Evolutionary conservation across 2,113 vertebrate species (phyloP).

Genomic region (Hippoglossus stenolepis): DNA sequence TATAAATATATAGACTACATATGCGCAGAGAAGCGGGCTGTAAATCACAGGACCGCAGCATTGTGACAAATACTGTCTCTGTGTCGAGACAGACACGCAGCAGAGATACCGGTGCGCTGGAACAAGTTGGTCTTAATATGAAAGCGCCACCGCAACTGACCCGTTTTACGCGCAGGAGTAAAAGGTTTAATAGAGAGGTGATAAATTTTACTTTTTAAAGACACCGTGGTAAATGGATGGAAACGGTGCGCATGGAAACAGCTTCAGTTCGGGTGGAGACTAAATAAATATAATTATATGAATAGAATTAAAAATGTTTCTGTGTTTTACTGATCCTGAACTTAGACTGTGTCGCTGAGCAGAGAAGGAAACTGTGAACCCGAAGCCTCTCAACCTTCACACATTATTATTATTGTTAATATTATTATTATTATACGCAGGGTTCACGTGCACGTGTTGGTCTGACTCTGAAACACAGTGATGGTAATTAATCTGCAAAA

Average conservation of each 20-base stretch:
- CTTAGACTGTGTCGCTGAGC: too few species aligned
- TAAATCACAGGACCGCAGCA: constrained; percentile 30
- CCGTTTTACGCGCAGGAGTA: constrained; percentile 40
- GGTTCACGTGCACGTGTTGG: too few species aligned
- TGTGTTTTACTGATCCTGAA: too few species aligned
- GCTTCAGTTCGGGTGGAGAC: neutral
- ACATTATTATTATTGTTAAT: too few species aligned
- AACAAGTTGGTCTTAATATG: constrained; percentile 7
- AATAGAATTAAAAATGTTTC: neutral
- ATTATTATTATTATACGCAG: too few species aligned
- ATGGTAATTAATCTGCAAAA: too few species aligned
- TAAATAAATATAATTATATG: neutral
- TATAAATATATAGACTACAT: constrained; percentile 24
- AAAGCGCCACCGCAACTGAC: constrained; percentile 18
- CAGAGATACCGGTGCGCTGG: neutral
- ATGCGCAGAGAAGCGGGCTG: constrained; percentile 1
- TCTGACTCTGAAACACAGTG: too few species aligned
- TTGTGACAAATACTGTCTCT: constrained; percentile 10
- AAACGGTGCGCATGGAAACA: constrained; percentile 33
- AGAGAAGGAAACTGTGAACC: too few species aligned
- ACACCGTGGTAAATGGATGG: constrained; percentile 5
- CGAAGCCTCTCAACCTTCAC: too few species aligned
- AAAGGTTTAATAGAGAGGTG: constrained; percentile 26
- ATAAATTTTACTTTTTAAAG: constrained; percentile 25
- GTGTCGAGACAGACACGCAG: neutral